Evolutionary conservation across 2,888 invertebrate genomes (phyloP).

Genomic region (Epistrophe grossulariae): DNA sequence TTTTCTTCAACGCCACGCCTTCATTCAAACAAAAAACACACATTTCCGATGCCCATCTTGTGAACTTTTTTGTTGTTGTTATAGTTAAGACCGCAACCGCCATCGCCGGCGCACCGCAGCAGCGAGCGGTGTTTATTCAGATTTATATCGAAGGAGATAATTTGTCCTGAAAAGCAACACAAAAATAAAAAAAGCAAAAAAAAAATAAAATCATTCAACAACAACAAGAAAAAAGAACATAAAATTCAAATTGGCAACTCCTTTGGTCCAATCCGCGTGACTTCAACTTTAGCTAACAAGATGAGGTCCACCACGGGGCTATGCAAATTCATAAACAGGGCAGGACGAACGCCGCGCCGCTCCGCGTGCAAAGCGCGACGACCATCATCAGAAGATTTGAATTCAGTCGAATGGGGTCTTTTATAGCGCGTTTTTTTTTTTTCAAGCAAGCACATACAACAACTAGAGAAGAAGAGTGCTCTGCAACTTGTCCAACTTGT

Average conservation of each 20-base stretch:
- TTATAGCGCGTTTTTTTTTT: conserved; percentile 27
- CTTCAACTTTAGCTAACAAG: conserved; percentile 48
- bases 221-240: conserved; percentile 38
- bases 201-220: conserved; percentile 38
- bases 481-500: conserved; percentile 61
- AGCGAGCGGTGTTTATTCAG: conserved; percentile 72
- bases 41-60: conserved; percentile 63
- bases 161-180: conserved; percentile 62
- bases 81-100: conserved; percentile 5
- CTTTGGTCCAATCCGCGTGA: conserved; percentile 49
- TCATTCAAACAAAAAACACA: conserved; percentile 52
- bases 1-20: conserved; percentile 62
- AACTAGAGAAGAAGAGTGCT: conserved; percentile 42
- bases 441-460: neutral
- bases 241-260: conserved; percentile 74
- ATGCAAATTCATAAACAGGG: conserved; percentile 69
- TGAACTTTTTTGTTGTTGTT: conserved; percentile 56
- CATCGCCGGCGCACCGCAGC: conserved; percentile 7
- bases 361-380: neutral
- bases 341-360: too few relatives aligned
- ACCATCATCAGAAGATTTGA: conserved; percentile 20
- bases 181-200: too few relatives aligned
- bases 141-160: conserved; percentile 76
- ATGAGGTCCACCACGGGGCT: conserved; percentile 40
- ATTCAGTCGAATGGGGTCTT: conserved; percentile 61